These are phyloP conservation scores for Zenarchopterus dispar DNA, from an alignment of 2,797 vertebrate species.

Conservation along the genomic window DNA sequence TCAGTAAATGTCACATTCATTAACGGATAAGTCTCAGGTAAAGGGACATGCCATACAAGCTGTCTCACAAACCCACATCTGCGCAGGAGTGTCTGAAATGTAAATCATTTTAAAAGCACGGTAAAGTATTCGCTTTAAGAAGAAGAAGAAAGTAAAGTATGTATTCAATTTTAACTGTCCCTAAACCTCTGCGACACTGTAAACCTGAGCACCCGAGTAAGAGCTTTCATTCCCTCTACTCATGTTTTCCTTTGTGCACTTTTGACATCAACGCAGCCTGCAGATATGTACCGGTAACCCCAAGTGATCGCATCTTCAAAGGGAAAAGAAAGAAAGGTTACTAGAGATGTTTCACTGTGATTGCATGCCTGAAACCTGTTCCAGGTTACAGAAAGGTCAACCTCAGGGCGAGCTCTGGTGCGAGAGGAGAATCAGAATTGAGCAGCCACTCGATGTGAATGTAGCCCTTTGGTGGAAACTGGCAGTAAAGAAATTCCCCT, in stretches of 20 bases:
- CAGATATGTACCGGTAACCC: no score
- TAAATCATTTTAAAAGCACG: not conserved
- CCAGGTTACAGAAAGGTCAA: not conserved
- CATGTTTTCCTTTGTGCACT: no score
- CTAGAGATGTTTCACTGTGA: conserved; percentile 12
- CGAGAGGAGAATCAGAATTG: conserved; percentile 13
- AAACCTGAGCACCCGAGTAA: not conserved
- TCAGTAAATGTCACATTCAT: conserved; percentile 61
- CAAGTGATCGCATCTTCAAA: not conserved
- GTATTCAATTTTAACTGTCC: conserved; percentile 1
- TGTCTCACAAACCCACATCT: conserved; percentile 25
- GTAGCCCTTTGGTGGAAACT: conserved; percentile 38
- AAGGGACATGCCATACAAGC: conserved; percentile 45
- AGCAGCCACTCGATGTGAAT: conserved; percentile 25
- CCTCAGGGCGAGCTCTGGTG: conserved; percentile 13
- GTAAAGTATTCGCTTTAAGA: not conserved
- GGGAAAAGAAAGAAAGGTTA: not conserved
- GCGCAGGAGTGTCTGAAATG: conserved; percentile 22
- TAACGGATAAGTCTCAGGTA: conserved; percentile 43
- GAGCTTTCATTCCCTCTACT: no score
- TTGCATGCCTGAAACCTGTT: conserved; percentile 29
- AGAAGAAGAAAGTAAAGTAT: not conserved
- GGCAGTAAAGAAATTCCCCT: conserved; percentile 24
- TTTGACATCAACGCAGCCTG: no score
- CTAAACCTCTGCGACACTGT: conserved; percentile 5